phyloP scores from a whole-genome alignment of 1,140 invertebrate genomes.

The Zaprionus nigranus region DNA sequence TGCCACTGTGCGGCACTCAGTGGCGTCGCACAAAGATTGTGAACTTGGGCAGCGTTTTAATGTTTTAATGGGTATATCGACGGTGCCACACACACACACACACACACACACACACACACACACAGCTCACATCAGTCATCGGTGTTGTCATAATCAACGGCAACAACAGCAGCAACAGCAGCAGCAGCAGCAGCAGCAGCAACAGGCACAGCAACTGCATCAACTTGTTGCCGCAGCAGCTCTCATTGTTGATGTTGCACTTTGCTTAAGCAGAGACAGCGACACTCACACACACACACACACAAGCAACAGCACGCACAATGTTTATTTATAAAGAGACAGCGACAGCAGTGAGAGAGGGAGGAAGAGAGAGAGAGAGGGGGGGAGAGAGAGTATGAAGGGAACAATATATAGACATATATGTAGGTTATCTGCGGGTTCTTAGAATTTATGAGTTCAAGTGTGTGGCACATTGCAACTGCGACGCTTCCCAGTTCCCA shows the following conservation, averaged over 20 bases:
- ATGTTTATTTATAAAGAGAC: slow-evolving; percentile 67
- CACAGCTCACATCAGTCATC: slow-evolving; percentile 53
- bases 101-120: slow-evolving; percentile 18
- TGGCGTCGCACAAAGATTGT: slow-evolving; percentile 46
- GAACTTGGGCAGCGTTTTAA: slow-evolving; percentile 58
- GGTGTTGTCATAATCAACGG: slow-evolving; percentile 70
- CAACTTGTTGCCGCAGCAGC: slow-evolving; percentile 56
- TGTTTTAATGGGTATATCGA: slow-evolving; percentile 61
- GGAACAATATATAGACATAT: slow-evolving; percentile 32
- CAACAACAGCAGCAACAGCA: slow-evolving; percentile 38
- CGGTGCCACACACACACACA: slow-evolving; percentile 28
- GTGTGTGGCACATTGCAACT: slow-evolving; percentile 70
- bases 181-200: slow-evolving; percentile 39
- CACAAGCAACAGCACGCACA: slow-evolving; percentile 52
- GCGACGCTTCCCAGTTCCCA: slow-evolving; percentile 55
- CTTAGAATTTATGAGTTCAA: slow-evolving; percentile 81
- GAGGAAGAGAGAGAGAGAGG: background rate
- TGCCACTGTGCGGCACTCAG: slow-evolving; percentile 37
- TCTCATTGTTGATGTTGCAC: slow-evolving; percentile 60
- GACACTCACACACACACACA: slow-evolving; percentile 31
- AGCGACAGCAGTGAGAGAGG: background rate
- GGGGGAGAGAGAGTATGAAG: background rate
- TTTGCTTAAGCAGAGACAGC: slow-evolving; percentile 48
- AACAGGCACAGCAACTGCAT: slow-evolving; percentile 41
- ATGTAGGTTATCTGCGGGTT: slow-evolving; percentile 78